phyloP scores from a whole-genome alignment of 1,140 invertebrate genomes.

The Aphis gossypii region DNA sequence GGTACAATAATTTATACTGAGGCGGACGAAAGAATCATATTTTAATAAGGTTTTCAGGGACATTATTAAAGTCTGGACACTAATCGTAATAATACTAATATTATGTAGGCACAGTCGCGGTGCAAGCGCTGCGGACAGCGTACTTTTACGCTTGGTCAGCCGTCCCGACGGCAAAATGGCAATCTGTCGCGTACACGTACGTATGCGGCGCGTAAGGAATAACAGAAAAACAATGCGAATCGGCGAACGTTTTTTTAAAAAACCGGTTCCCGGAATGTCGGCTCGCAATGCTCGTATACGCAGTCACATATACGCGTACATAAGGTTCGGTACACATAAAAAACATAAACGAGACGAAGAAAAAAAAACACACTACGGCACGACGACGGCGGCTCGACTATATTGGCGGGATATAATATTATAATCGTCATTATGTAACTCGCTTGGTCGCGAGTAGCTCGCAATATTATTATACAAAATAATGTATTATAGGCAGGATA shows the following conservation, averaged over 20 bases:
- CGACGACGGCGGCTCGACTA: not conserved
- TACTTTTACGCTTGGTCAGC: no score
- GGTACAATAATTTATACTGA: not conserved
- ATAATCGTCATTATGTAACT: not conserved
- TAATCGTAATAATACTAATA: not conserved
- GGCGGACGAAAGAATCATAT: not conserved
- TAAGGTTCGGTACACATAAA: not conserved
- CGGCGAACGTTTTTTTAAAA: not conserved
- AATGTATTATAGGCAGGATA: not conserved
- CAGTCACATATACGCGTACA: not conserved
- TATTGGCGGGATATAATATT: not conserved
- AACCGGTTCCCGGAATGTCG: constrained; percentile 1
- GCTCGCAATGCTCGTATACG: not conserved
- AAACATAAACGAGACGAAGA: not conserved
- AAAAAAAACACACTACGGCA: not conserved
- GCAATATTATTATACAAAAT: not conserved
- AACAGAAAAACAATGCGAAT: not conserved
- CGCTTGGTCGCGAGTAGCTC: no score
- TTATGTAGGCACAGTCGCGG: not conserved
- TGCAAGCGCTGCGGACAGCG: not conserved
- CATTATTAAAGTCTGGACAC: not conserved
- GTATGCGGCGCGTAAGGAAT: not conserved
- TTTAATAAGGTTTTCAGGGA: not conserved
- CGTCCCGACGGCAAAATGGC: not conserved
- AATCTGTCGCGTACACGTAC: not conserved